phyloP scores from a whole-genome alignment of 2,888 invertebrate genomes.

The Micropterix aruncella region DNA sequence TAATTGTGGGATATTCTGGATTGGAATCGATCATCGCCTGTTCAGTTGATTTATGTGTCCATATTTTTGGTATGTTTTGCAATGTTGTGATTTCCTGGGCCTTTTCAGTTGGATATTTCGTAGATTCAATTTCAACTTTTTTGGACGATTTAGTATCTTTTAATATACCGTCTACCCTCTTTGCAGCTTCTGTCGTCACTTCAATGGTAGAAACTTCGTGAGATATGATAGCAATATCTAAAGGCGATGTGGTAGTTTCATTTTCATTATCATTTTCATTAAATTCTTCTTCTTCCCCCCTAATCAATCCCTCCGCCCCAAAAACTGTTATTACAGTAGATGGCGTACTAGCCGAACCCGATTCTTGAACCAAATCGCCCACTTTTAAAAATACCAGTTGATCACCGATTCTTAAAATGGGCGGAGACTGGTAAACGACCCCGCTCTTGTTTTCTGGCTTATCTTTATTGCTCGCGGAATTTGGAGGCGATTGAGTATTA shows the following conservation, averaged over 20 bases:
- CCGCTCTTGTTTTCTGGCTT: background rate
- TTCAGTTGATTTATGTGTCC: too few relatives aligned
- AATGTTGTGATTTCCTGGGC: too few relatives aligned
- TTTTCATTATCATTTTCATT: slow-evolving; percentile 12
- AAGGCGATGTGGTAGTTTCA: background rate
- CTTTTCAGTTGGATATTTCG: too few relatives aligned
- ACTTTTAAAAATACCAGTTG: slow-evolving; percentile 21
- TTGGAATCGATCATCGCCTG: too few relatives aligned
- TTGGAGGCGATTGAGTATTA: slow-evolving; percentile 7
- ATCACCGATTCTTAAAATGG: slow-evolving; percentile 23
- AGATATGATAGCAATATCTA: too few relatives aligned
- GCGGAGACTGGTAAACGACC: slow-evolving; percentile 19
- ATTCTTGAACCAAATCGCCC: slow-evolving; percentile 19
- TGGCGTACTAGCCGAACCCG: slow-evolving; percentile 20
- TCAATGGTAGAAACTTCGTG: too few relatives aligned
- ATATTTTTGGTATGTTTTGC: too few relatives aligned
- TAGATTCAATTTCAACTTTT: too few relatives aligned
- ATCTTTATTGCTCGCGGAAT: slow-evolving; percentile 16
- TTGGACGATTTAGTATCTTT: too few relatives aligned
- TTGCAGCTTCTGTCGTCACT: too few relatives aligned
- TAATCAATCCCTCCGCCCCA: slow-evolving; percentile 28
- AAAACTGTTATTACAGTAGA: slow-evolving; percentile 25
- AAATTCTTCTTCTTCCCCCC: slow-evolving; percentile 19
- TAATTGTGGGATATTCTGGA: slow-evolving; percentile 37
- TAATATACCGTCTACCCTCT: too few relatives aligned